Base-by-base conservation (phyloP, 2,888 invertebrate species). In the Lathronympha strigana region DNA sequence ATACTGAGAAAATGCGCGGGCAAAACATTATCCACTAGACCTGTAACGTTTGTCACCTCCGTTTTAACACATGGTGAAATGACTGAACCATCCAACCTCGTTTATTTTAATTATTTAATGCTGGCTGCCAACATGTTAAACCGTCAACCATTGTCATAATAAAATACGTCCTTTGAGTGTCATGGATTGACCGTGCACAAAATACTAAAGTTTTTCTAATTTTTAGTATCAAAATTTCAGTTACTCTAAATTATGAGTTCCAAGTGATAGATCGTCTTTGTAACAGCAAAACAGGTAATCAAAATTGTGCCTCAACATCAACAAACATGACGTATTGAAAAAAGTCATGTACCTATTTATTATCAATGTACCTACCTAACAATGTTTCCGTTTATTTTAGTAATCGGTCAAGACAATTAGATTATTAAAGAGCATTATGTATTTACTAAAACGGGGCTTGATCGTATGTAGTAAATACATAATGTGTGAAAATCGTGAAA, bases 201-300 rank as follows among this genome's bases (percentile, higher is more conserved):
- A 19, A 11, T n/a, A 40, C n/a, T 49, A 11, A n/a, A 51, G 17
- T 50, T 33, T 45, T 36, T 33, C n/a, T 23, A 25, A 31, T n/a
- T 1, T 36, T 53, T 31, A n/a, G 43, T n/a, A 31, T 53, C 43
- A 38, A 40, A 58, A 53, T 66, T 31, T 45, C 31, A 21, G 31
- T 64, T 5, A 55, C 21, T 23, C 11, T 17, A 55, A 55, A 61
- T 55, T 40, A 61, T 55, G 55, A 19, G 61, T 55, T 19, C n/a
- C 9, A 43, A 50, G 11, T 13, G 38, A 49, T 31, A 31, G 28
- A 17, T 15, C 23, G 9, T 11, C 31, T 31, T 21, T 40, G 17
- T 15, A 60, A 53, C 43, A 40, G 15, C 38, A 19, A 25, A 36
- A 50, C 61, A 51, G 63, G 67, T 11, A 43, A 17, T 5, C n/a